Evolutionary conservation across 2,113 vertebrate species (phyloP).

Genomic region (Nettapus auritus): DNA sequence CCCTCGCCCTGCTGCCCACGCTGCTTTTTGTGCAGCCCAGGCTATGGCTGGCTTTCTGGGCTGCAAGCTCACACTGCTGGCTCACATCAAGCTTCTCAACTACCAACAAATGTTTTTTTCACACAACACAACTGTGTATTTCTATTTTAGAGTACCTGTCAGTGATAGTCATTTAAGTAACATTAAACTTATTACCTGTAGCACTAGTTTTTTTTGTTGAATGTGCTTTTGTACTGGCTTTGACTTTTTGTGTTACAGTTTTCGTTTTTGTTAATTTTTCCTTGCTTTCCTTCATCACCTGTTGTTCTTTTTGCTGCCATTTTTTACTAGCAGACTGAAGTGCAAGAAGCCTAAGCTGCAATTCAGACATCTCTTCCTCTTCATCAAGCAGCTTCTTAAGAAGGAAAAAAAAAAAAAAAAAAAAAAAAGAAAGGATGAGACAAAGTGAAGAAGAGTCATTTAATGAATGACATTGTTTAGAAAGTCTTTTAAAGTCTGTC

Average conservation of each 20-base stretch:
- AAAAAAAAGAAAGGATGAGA: slow-evolving; percentile 30
- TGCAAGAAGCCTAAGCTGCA: slow-evolving; percentile 94
- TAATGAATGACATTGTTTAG: neutral
- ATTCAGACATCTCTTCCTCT: slow-evolving; percentile 95
- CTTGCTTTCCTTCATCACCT: slow-evolving; percentile 96
- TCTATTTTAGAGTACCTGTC: neutral
- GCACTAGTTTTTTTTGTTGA: slow-evolving; percentile 82
- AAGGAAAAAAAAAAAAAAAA: slow-evolving; percentile 6
- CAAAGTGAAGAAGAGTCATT: neutral
- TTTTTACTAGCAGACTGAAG: slow-evolving; percentile 98
- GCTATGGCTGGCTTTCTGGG: too few species aligned
- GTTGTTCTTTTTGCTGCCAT: slow-evolving; percentile 97
- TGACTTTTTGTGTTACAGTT: slow-evolving; percentile 77
- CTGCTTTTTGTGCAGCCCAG: too few species aligned
- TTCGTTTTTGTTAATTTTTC: slow-evolving; percentile 88
- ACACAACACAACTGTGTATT: neutral
- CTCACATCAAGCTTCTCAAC: too few species aligned
- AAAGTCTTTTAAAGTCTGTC: neutral
- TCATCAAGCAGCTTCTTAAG: slow-evolving; percentile 84
- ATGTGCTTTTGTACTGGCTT: slow-evolving; percentile 77
- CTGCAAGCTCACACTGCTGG: too few species aligned
- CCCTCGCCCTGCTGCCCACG: too few species aligned
- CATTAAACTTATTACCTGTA: slow-evolving; percentile 73
- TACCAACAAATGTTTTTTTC: neutral
- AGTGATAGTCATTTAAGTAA: neutral